Evolutionary conservation across 2,888 invertebrate species (phyloP), one percentile per base, ranked within the genome.

Genomic region (Sesia bembeciformis): DNA sequence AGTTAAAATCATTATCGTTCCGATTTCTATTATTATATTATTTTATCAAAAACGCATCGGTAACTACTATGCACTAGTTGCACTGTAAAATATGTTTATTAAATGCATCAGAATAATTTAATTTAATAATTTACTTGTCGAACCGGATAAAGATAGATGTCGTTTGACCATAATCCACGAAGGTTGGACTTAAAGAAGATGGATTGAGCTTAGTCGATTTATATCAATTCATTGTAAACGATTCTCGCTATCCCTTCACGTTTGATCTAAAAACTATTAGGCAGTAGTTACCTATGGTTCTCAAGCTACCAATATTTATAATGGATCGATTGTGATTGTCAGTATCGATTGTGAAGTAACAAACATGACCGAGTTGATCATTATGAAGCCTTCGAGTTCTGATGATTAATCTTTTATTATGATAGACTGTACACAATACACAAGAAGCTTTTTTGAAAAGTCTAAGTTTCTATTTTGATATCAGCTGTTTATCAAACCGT

Each of bases 171-270:
- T 78, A 78, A 76, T 72, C 68, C 73, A 70, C 72, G 74, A 74
- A 72, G 73, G 72, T 74, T 76, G 69, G 68, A 68, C 66, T 75
- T 86, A 87, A 88, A 78, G 71, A 87, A 88, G 88, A 88, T 81
- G 73, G 79, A 88, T 88, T 70, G 76, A 67, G 66, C 66, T 60
- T 56, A 58, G 63, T 71, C 85, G 82, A 88, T 88, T 88, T 87
- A 87, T 88, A 86, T 88, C 88, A 88, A 87, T 88, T 88, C 76
- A 58, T 66, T 74, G 74, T 74, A 72, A 81, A 75, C 75, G 76
- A 72, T 70, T 76, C 71, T 70, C 72, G 64, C 71, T 71, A 76
- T 74, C 74, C 76, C 70, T 76, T 73, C 71, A 71, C 66, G 66
- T 73, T 76, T 72, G 72, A 76, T 81, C 75, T 77, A 74, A 76